Percentiles rank a stretch among this genome's conserved stretches.
These are phyloP conservation scores for Diceros bicornis DNA, from an alignment of 2,797 vertebrate genomes.

Conservation along the genomic window DNA sequence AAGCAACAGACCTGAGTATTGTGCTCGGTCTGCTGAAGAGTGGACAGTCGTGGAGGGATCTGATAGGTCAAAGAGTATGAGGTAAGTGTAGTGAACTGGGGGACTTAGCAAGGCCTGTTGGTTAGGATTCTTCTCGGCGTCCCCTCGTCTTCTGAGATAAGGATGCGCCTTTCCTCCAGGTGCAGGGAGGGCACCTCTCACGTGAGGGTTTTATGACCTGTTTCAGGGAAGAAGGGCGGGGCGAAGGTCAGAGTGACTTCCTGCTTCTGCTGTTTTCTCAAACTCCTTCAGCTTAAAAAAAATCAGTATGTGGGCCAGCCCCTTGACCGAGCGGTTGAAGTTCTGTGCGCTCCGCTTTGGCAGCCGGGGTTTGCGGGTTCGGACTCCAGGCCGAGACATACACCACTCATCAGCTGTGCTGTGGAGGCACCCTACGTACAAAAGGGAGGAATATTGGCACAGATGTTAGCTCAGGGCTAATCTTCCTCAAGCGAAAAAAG, in stretches of 20 bases:
- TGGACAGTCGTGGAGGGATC: neutral
- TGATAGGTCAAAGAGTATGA: too few relatives aligned
- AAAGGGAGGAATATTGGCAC: too few relatives aligned
- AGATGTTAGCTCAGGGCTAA: too few relatives aligned
- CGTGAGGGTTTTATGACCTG: neutral
- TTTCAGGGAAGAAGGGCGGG: neutral
- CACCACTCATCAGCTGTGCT: too few relatives aligned
- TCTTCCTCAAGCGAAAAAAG: too few relatives aligned
- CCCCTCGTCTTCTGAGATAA: neutral
- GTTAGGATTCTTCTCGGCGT: neutral
- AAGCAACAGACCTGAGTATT: neutral
- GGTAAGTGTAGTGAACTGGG: neutral
- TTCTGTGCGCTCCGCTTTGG: too few relatives aligned
- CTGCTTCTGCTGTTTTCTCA: neutral
- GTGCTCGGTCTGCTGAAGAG: neutral
- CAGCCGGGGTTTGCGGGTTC: too few relatives aligned
- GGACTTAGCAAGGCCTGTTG: neutral
- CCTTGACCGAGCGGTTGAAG: too few relatives aligned
- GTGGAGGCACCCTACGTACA: too few relatives aligned
- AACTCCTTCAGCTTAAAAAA: neutral
- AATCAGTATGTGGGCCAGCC: too few relatives aligned
- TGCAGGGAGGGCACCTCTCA: neutral
- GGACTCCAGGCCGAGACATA: too few relatives aligned
- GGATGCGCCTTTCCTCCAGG: neutral
- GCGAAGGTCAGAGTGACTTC: neutral